Base-by-base conservation (phyloP, 2,888 invertebrate genomes). In the Ommatoiulus sabulosus region DNA sequence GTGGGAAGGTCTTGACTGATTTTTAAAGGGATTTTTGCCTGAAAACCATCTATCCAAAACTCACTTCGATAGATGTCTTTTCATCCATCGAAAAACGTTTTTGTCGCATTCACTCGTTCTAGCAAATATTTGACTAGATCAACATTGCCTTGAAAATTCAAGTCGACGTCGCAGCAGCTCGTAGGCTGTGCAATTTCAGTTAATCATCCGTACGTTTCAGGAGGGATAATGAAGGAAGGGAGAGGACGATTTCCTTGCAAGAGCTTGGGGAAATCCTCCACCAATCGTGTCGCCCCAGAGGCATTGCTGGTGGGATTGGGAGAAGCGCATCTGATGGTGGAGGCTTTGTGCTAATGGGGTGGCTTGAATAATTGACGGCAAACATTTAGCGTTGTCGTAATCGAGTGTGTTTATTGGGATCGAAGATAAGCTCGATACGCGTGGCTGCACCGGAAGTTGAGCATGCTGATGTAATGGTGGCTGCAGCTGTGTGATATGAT, bases 331-430 rank as follows among this genome's bases (percentile, higher is more conserved):
- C 52, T 17, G 63, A 20, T 63, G 63, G 63, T 63, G 63, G 63
- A n/a, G 20, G 52, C 52, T 52, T 52, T 52, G 52, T 52, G 52
- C 52, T 63, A 63, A 63, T 63, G 63, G 20, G n/a, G 63, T 20
- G 20, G 63, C n/a, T 63, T 63, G 63, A 63, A 63, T 63, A 63
- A 63, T 63, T 20, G 63, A 63, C 63, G 63, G 63, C 63, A 63
- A 63, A 63, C 63, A 63, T 63, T 63, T 63, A 63, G 63, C n/a
- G 63, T 63, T 8, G 63, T 63, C 63, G 63, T 63, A 63, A 63
- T 63, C 63, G 63, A 63, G 63, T 63, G 63, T 63, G 63, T 63
- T 63, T 63, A 63, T 63, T 63, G 20, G 63, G 20, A 63, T 63
- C 63, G 63, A 63, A 63, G 63, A 63, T 63, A n/a, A 63, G 63